These are phyloP conservation scores for Drosophila neonasuta DNA, from an alignment of 2,888 invertebrate genomes.

Conservation along the genomic window DNA sequence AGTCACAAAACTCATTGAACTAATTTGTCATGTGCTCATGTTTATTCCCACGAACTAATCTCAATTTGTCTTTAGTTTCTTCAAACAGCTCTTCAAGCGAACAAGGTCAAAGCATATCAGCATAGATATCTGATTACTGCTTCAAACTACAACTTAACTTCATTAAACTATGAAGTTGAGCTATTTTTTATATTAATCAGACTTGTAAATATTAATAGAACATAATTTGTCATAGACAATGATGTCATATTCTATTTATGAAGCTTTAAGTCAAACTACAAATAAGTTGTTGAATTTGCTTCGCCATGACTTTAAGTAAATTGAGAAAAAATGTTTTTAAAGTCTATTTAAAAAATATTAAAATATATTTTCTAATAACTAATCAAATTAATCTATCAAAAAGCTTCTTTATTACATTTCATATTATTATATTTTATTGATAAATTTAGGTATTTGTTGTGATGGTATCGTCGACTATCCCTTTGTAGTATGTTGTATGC, in stretches of 20 bases:
- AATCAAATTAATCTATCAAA: background rate
- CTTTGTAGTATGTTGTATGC: background rate
- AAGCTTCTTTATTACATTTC: background rate
- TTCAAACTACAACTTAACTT: background rate
- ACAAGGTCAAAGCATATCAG: background rate
- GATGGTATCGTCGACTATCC: conserved; percentile 8
- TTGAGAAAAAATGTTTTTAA: too few relatives aligned
- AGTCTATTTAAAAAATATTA: too few relatives aligned
- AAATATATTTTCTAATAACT: too few relatives aligned
- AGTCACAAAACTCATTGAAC: background rate
- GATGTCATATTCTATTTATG: background rate
- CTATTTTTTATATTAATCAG: background rate
- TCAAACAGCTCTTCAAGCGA: background rate
- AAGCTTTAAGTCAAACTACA: too few relatives aligned
- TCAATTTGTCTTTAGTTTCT: background rate
- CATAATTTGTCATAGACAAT: background rate
- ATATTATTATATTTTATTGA: background rate
- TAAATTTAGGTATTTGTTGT: background rate
- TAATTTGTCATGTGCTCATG: background rate
- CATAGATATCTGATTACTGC: background rate
- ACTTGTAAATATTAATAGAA: background rate
- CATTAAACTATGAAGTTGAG: background rate
- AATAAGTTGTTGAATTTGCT: too few relatives aligned
- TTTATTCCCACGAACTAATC: background rate
- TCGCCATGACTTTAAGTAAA: too few relatives aligned